Evolutionary conservation across 2,113 vertebrate species (phyloP).

Genomic region (Spea multiplicata): DNA sequence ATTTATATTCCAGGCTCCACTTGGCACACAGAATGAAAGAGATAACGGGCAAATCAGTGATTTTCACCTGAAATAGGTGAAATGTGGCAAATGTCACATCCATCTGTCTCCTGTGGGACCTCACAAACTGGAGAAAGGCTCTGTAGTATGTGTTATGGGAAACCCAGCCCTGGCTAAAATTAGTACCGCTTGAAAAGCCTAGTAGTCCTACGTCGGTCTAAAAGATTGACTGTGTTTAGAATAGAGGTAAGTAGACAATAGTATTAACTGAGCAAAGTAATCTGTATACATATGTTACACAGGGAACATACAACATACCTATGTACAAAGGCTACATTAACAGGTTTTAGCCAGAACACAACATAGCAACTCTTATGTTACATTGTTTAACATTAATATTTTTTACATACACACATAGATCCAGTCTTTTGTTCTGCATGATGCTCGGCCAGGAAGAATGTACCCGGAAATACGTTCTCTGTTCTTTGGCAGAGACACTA

Average conservation of each 20-base stretch:
- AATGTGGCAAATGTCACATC: too few species aligned
- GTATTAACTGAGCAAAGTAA: background rate
- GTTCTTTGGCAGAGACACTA: slow-evolving; percentile 33
- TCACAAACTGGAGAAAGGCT: too few species aligned
- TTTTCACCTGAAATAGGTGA: too few species aligned
- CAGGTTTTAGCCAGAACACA: background rate
- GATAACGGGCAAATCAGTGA: too few species aligned
- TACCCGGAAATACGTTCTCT: background rate
- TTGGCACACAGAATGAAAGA: too few species aligned
- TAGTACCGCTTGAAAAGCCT: background rate
- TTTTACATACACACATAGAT: slow-evolving; percentile 25
- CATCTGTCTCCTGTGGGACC: too few species aligned
- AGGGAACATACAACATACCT: slow-evolving; percentile 3
- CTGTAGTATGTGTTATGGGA: too few species aligned
- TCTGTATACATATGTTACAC: slow-evolving; percentile 24
- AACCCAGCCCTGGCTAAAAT: too few species aligned
- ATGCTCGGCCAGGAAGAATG: background rate
- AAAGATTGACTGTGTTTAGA: background rate
- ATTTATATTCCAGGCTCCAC: too few species aligned
- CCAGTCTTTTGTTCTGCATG: background rate
- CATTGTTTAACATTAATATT: slow-evolving; percentile 26
- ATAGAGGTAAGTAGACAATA: background rate
- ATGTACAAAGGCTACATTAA: slow-evolving; percentile 12
- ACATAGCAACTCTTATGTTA: slow-evolving; percentile 27
- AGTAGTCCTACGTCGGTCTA: background rate